Percentiles rank a stretch among this genome's conserved stretches.
These are phyloP conservation scores for Alexandromys fortis DNA, from an alignment of 2,113 vertebrate species.

Conservation along the genomic window DNA sequence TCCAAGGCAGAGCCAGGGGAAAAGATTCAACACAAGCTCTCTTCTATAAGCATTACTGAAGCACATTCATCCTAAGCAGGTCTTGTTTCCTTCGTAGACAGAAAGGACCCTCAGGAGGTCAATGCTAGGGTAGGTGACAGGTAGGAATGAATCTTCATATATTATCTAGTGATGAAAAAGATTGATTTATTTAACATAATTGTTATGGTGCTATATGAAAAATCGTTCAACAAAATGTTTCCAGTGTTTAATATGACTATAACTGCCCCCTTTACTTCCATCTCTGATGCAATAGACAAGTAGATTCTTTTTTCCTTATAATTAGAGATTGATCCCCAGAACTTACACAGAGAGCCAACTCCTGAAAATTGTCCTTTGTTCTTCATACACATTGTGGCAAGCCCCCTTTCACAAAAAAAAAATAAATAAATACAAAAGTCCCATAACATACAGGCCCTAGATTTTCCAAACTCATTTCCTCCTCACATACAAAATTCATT, in stretches of 20 bases:
- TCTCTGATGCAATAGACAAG: background rate
- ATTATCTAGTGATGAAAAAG: conserved; percentile 20
- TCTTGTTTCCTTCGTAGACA: conserved; percentile 42
- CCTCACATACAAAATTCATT: background rate
- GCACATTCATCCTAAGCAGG: background rate
- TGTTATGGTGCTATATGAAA: conserved; percentile 33
- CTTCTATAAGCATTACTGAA: conserved; percentile 38
- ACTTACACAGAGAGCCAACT: background rate
- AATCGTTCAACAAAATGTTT: background rate
- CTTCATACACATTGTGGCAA: background rate
- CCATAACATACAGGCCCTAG: background rate
- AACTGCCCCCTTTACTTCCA: background rate
- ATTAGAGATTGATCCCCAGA: background rate
- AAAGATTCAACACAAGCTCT: conserved; percentile 19
- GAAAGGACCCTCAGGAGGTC: conserved; percentile 39
- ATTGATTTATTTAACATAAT: background rate
- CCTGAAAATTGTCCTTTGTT: background rate
- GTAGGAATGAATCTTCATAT: conserved; percentile 28
- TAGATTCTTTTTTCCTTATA: background rate
- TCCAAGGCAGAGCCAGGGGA: conserved; percentile 15
- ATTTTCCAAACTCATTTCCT: background rate
- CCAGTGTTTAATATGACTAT: background rate
- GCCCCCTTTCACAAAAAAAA: background rate
- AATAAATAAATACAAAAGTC: background rate
- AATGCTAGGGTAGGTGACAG: background rate